phyloP scores from a whole-genome alignment of 2,113 vertebrate genomes.

The Cebidichthys violaceus region DNA sequence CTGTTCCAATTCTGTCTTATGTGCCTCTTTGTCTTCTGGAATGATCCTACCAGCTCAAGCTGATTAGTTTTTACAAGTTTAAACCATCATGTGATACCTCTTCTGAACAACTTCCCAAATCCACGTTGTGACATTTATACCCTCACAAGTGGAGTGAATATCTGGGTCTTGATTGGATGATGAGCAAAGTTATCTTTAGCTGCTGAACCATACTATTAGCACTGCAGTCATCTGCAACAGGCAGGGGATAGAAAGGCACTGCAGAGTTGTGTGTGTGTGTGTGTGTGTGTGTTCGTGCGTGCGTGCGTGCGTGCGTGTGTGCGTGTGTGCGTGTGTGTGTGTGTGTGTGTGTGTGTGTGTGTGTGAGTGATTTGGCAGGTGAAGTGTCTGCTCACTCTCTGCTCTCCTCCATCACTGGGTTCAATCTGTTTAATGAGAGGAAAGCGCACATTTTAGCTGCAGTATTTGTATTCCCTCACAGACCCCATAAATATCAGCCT shows the following conservation, averaged over 20 bases:
- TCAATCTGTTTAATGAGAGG: slow-evolving; percentile 43
- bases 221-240: slow-evolving; percentile 8
- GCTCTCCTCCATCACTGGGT: neutral
- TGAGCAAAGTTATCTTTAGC: slow-evolving; percentile 35
- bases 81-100: neutral
- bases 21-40: neutral
- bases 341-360: slow-evolving; percentile 9
- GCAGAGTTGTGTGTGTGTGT: slow-evolving; percentile 7
- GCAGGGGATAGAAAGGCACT: neutral
- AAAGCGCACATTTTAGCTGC: slow-evolving; percentile 16
- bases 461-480: slow-evolving; percentile 21
- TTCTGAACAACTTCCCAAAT: neutral
- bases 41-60: neutral
- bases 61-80: slow-evolving; percentile 5
- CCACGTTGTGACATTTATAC: slow-evolving; percentile 2
- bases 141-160: slow-evolving; percentile 28
- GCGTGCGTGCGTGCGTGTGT: slow-evolving; percentile 8
- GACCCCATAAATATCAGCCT: slow-evolving; percentile 22
- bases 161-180: slow-evolving; percentile 30
- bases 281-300: neutral
- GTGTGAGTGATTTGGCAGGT: slow-evolving; percentile 34
- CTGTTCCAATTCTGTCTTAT: neutral
- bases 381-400: slow-evolving; percentile 11
- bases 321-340: neutral
- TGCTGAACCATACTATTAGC: slow-evolving; percentile 6